These are phyloP conservation scores for Omphaloscelis lunosa DNA, from an alignment of 2,888 invertebrate genomes.

Conservation along the genomic window DNA sequence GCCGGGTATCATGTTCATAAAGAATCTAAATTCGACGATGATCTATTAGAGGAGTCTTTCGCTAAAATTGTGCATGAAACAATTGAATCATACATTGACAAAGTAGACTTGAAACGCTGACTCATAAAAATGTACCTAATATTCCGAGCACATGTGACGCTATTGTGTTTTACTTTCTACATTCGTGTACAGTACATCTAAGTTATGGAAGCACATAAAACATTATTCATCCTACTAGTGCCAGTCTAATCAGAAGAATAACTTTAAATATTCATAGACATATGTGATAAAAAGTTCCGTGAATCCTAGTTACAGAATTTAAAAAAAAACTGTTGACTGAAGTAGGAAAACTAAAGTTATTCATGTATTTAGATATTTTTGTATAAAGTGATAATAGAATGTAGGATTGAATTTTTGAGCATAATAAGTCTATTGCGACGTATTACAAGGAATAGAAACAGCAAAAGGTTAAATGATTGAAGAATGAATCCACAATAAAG, in stretches of 20 bases:
- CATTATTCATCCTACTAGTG: constrained; percentile 12
- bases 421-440: background rate
- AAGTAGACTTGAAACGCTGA: constrained; percentile 71
- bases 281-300: constrained; percentile 26
- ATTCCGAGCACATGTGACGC: constrained; percentile 59
- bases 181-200: constrained; percentile 63
- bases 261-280: constrained; percentile 37
- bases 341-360: constrained; percentile 21
- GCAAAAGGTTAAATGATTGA: background rate
- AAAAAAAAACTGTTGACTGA: constrained; percentile 32
- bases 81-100: constrained; percentile 76
- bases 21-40: constrained; percentile 71
- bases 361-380: constrained; percentile 22
- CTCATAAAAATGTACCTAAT: constrained; percentile 70
- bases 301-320: constrained; percentile 18
- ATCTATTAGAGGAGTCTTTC: constrained; percentile 66
- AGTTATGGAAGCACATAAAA: constrained; percentile 16
- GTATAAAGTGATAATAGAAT: constrained; percentile 10
- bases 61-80: constrained; percentile 68
- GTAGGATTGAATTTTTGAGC: constrained; percentile 19
- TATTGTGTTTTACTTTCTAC: constrained; percentile 74
- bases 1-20: constrained; percentile 25
- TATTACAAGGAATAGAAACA: background rate
- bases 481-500: constrained; percentile 3
- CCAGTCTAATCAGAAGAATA: constrained; percentile 24